Base-by-base conservation (phyloP, 2,888 invertebrate species). In the Lepas anatifera region DNA sequence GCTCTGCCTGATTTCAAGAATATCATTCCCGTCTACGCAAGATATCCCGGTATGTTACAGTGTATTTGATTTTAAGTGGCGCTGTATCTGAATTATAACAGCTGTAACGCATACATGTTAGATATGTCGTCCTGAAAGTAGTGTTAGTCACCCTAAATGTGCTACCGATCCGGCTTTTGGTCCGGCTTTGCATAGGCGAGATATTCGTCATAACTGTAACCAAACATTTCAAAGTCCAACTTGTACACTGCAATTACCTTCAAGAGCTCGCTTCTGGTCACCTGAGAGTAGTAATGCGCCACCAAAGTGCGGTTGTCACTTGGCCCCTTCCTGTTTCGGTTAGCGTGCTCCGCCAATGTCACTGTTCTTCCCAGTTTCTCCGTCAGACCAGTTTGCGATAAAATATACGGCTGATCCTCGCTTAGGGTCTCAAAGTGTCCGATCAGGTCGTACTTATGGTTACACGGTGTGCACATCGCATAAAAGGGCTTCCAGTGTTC, bases 401-500 rank as follows among this genome's bases (percentile, higher is more conserved):
- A 79, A 27, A 81, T 77, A 70, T 79, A 81, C 35, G 80, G 74
- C 67, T 85, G 83, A 76, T 86, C 86, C n/a, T 79, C 76, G 68
- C 79, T 87, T 68, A 85, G 74, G 0, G 83, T 83, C 76, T 86
- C 85, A 70, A 85, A 83, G 76, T 84, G 84, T 0, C 83, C 84
- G 16, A 85, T 79, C 67, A 84, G 78, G 74, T 85, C 82, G 74
- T 85, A 86, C 35, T 82, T 76, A 1, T 86, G 77, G 11, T 80
- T 75, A 74, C 86, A 86, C 0, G 85, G 85, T 0, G 83, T 83
- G 75, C 86, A 86, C 67, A 83, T 80, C 18, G 83, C 78, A 73
- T 82, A 81, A 72, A 82, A 84, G 0, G 84, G 84, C 67, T 82
- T 81, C 86, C 86, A 86, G 76, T 86, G 86, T 74, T 84, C 84